Evolutionary conservation across 92 coral and sea anemone species (phyloP).

Genomic region (Parazoanthus atlanticus): DNA sequence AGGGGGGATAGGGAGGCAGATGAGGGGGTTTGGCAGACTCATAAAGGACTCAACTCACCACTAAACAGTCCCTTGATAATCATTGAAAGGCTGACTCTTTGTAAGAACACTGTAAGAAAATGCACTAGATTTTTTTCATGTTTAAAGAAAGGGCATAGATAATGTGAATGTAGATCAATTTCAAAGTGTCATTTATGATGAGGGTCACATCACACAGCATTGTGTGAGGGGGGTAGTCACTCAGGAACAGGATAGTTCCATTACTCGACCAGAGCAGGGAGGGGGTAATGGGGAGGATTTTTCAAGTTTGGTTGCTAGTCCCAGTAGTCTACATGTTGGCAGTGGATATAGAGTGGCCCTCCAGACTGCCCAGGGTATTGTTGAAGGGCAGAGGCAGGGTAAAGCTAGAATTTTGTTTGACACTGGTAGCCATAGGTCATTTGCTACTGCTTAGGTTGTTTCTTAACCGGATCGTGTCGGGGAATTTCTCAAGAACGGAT

Average conservation of each 20-base stretch:
- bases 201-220: conserved; percentile 9
- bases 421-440: conserved; percentile 29
- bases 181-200: conserved; percentile 20
- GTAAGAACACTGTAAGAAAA: conserved; percentile 9
- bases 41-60: no score
- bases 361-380: conserved; percentile 52
- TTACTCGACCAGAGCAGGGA: neutral
- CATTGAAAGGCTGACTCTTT: no score
- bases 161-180: conserved; percentile 2
- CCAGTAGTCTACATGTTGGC: conserved; percentile 21
- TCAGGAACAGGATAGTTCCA: conserved; percentile 12
- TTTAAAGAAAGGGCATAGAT: conserved; percentile 21
- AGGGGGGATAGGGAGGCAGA: no score
- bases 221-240: conserved; percentile 28
- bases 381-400: conserved; percentile 30
- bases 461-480: neutral
- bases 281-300: conserved; percentile 6
- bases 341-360: conserved; percentile 40
- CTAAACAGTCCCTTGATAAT: no score
- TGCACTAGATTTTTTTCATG: conserved; percentile 15
- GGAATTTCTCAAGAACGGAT: neutral
- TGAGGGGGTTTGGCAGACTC: no score
- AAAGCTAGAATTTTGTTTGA: conserved; percentile 51
- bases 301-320: neutral
- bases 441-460: conserved; percentile 19